Base-by-base conservation (phyloP, 2,113 vertebrate genomes). In the Sardina pilchardus region DNA sequence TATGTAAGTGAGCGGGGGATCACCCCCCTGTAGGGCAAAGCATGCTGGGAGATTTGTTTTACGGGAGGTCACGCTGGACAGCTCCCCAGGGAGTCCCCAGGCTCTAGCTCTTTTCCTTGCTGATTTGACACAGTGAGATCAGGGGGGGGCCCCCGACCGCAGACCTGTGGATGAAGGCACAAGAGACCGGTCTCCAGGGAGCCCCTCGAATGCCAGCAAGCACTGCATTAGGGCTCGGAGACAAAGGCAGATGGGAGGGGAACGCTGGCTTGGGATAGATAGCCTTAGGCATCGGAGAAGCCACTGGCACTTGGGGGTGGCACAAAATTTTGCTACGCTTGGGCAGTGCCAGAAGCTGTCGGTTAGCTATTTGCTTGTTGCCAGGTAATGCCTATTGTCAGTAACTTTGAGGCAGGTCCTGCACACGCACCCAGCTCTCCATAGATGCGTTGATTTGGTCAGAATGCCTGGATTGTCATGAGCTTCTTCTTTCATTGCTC, bases 121-220 rank as follows among this genome's bases (percentile, higher is more conserved):
- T 81, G 81, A 86, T 90, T 87, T 89, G 87, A 92, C 85, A 80
- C 82, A 85, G 81, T 87, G 90, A 90, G 91, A 92, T 87, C 87
- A 89, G 90, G 50, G 84, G 88, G 88, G 87, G n/a, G n/a, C n/a
- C n/a, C 88, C 84, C 88, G 85, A 90, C 80, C 85, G 78, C 26
- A 89, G 86, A 89, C 45, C 82, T 85, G 78, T 87, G 75, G 81
- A 88, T 89, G 92, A 90, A 92, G 88, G 89, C 83, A 47, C 86
- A 84, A 42, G 88, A 34, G 71, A 34, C 36, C 14, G 71, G 34
- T 92, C 91, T 93, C 90, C 89, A 91, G 90, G 90, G 88, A 89
- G 86, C 91, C 91, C 84, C 84, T 87, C 84, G 90, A 90, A 94
- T 92, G 90, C 90, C 87, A 88, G 88, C 90, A 91, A 87, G 87